phyloP scores from a whole-genome alignment of 2,888 invertebrate species.

The Chirona hameri region DNA sequence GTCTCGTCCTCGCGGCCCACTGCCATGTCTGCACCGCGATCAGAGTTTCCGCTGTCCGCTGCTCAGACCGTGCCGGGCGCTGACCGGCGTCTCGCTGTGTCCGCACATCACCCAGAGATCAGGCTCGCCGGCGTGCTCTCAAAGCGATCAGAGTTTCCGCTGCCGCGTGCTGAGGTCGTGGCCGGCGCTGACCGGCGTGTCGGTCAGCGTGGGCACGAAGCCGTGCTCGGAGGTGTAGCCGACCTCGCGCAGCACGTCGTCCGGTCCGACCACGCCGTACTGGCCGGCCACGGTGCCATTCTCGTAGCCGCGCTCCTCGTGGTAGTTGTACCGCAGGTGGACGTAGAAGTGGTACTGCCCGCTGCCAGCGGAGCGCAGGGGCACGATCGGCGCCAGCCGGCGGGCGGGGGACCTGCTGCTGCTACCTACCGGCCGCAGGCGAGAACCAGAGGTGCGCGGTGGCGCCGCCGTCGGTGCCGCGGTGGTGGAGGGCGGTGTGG shows the following conservation, averaged over 20 bases:
- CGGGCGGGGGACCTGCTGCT: neutral
- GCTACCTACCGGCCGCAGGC: neutral
- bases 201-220: neutral
- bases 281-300: slow-evolving; percentile 12
- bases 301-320: slow-evolving; percentile 2
- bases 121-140: too few relatives aligned
- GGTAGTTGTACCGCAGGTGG: neutral
- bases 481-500: neutral
- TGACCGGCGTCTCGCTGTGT: too few relatives aligned
- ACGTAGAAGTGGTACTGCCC: slow-evolving; percentile 14
- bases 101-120: too few relatives aligned
- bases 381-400: neutral
- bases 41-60: too few relatives aligned
- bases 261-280: slow-evolving; percentile 9
- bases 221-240: slow-evolving; percentile 5
- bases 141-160: neutral
- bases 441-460: neutral
- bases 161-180: neutral
- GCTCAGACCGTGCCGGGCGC: too few relatives aligned
- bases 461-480: neutral
- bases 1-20: too few relatives aligned
- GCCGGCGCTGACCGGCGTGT: neutral
- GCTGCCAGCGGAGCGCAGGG: neutral
- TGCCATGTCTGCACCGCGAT: too few relatives aligned
- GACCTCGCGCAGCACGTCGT: neutral